Base-by-base conservation (phyloP, 2,797 vertebrate genomes). In the Semaprochilodus insignis region DNA sequence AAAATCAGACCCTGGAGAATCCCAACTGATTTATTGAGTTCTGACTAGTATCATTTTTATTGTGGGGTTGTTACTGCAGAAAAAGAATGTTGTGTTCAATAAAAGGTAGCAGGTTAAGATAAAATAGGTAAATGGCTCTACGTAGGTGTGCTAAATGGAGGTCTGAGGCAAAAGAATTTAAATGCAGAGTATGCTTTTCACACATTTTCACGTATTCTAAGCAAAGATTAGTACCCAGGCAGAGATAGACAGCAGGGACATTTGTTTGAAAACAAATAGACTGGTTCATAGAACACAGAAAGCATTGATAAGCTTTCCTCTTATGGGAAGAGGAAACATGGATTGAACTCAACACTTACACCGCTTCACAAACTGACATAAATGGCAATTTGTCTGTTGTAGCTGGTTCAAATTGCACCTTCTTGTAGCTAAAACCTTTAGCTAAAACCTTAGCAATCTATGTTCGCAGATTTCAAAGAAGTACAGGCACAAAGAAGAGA, bases 1-100 rank as follows among this genome's bases (percentile, higher is more conserved):
- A 36, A 52, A 55, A 73, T 55, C 72, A 54, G 36, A 57, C 72
- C 72, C 72, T 55, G 72, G 27, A 52, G 52, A 74, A 31, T 25
- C 34, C 57, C 21, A 57, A 74, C 57, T 34, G 27, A 74, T 19
- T 5, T 0, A 74, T 5, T 57, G 27, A 3, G 51, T 17, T 55
- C 16, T 55, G 27, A 3, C 17, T 21, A 13, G 25, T 54, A 21
- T 72, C 15, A 52, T 25, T 73, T 74, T 34, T 15, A 65, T 14
- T 31, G 17, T 15, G 13, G 10, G 23, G 62, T 27, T 51, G 15
- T 72, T 52, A 52, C 13, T 7, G 48, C 15, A 27, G 70, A 13
- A 51, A n/a, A 71, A 71, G 67, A 25, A 54, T 54, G 44, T 17
- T 16, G 2, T 17, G 23, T 16, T 72, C 1, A 48, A 16, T 70